Evolutionary conservation across 2,113 vertebrate genomes (phyloP), one percentile per base, ranked within the genome.

Genomic region (Lutjanus erythropterus): DNA sequence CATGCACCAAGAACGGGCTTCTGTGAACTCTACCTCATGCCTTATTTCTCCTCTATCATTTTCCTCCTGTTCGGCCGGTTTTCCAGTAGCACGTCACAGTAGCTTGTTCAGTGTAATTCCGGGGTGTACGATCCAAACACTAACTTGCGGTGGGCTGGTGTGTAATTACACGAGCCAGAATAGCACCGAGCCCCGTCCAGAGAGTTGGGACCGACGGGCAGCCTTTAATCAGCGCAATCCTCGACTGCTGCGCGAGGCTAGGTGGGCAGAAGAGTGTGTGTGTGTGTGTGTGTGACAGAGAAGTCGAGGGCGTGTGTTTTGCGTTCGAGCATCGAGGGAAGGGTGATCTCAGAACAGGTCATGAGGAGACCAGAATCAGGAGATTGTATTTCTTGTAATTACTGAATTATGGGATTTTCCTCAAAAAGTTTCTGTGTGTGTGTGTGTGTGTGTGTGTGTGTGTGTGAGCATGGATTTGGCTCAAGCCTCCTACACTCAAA

Each of bases 131-230:
- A 75, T 66, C 37, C 61, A 71, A 87, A 87, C 84, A 75, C 72
- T 73, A 71, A 74, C 80, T 76, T 81, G 79, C 29, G 80, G 87
- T 27, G 49, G 25, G 55, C 50, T 71, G 59, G 59, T 49, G 79
- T 86, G 89, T 81, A 91, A 91, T 91, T 88, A 81, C 8, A 74
- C 1, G 12, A 39, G 76, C 84, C 76, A 69, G 80, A 92, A 91
- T 88, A 86, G 84, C 10, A 47, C 60, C 6, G 19, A 33, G 52
- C 60, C 44, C 1, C 16, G 60, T 49, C 60, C 70, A 25, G 68
- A 41, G 47, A 83, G 56, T 74, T 25, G 10, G 47, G 39, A 25
- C 61, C 56, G 3, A 39, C 8, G 15, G 42, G 41, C 33, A 21
- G 74, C 59, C 85, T 92, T 80, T 91, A 90, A 91, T 90, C 80